Evolutionary conservation across 2,113 vertebrate species (phyloP).

Genomic region (Nettapus auritus): DNA sequence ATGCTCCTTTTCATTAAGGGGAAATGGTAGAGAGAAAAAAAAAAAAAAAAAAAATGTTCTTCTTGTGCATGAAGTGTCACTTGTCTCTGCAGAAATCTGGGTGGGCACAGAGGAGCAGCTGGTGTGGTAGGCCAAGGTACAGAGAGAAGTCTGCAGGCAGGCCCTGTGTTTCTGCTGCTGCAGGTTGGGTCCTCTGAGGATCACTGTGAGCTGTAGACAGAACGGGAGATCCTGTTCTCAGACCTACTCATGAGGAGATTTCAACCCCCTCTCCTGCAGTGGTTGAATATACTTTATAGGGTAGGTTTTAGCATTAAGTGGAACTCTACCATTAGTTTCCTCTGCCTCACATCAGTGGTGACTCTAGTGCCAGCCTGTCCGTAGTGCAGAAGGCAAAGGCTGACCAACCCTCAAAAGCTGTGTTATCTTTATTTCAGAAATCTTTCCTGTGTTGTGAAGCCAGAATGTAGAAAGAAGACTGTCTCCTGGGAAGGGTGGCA

Average conservation of each 20-base stretch:
- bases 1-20: background rate
- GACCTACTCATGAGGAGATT: background rate
- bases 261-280: background rate
- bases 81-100: background rate
- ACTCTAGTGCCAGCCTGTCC: background rate
- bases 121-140: rapidly evolving
- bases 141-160: background rate
- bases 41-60: background rate
- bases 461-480: background rate
- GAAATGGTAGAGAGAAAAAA: background rate
- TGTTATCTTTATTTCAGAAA: background rate
- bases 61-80: rapidly evolving
- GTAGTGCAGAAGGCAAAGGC: background rate
- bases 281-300: background rate
- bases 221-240: background rate
- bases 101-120: background rate
- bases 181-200: background rate
- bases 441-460: background rate
- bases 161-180: background rate
- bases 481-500: background rate
- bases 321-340: background rate
- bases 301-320: background rate
- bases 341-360: background rate
- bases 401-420: background rate
- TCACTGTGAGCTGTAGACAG: background rate